These are phyloP conservation scores for Branchinecta lynchi DNA, from an alignment of 1,140 invertebrate species.

Conservation along the genomic window DNA sequence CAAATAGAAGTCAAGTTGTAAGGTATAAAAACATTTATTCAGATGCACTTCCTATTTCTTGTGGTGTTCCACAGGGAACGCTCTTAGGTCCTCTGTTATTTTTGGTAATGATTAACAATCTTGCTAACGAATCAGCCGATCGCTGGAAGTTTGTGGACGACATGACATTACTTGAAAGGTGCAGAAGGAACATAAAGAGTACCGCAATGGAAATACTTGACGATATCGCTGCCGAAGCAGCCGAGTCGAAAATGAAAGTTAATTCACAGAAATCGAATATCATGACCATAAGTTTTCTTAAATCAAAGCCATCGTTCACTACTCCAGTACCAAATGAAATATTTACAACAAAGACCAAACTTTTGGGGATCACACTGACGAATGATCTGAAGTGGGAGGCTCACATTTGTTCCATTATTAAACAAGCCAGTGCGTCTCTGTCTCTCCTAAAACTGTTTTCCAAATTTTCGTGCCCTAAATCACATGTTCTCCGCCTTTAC, in stretches of 20 bases:
- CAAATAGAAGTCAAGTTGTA: neutral
- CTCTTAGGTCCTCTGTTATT: conserved; percentile 4
- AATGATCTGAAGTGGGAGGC: too few relatives aligned
- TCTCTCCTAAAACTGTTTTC: too few relatives aligned
- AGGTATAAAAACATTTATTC: neutral
- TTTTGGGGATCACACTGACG: too few relatives aligned
- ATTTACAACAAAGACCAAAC: too few relatives aligned
- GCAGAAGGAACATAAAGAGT: conserved; percentile 1
- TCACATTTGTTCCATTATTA: too few relatives aligned
- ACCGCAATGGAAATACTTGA: neutral
- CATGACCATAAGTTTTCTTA: too few relatives aligned
- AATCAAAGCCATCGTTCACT: too few relatives aligned
- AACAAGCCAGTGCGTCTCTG: too few relatives aligned
- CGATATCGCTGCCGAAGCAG: neutral
- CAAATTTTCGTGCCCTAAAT: too few relatives aligned
- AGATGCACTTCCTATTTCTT: conserved; percentile 6
- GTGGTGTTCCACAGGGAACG: neutral
- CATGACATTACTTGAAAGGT: neutral
- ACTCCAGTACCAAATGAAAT: too few relatives aligned
- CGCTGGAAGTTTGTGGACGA: conserved; percentile 3
- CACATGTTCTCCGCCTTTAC: neutral
- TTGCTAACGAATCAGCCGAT: conserved; percentile 9
- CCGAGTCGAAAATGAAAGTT: too few relatives aligned
- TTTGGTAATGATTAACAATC: conserved; percentile 12
- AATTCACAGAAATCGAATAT: too few relatives aligned